Evolutionary conservation across 2,888 invertebrate genomes (phyloP).

Genomic region (Coleophora deauratella): DNA sequence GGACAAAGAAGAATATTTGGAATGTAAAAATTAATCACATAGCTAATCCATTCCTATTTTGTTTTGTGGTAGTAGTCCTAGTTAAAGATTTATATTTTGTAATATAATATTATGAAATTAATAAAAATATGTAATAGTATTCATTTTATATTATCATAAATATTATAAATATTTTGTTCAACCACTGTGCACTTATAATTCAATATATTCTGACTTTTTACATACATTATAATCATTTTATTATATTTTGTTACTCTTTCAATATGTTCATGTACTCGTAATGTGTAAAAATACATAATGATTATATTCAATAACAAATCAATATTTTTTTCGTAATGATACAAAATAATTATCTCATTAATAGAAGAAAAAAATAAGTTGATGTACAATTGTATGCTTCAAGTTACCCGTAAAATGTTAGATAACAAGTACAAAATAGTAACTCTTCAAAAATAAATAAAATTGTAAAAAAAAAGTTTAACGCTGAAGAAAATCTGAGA

Average conservation of each 20-base stretch:
- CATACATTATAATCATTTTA: slow-evolving; percentile 46
- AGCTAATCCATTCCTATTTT: no score
- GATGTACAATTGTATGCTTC: slow-evolving; percentile 45
- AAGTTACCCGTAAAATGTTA: slow-evolving; percentile 42
- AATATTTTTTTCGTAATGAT: slow-evolving; percentile 52
- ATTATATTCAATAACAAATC: slow-evolving; percentile 53
- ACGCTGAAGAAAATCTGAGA: slow-evolving; percentile 5
- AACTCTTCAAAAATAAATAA: slow-evolving; percentile 41
- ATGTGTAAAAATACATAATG: slow-evolving; percentile 71
- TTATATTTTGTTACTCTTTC: slow-evolving; percentile 56
- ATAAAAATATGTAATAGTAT: no score
- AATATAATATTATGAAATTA: no score
- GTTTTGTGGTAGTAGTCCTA: no score
- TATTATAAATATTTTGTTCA: no score
- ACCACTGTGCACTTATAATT: no score
- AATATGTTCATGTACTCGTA: slow-evolving; percentile 66
- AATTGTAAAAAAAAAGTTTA: slow-evolving; percentile 19
- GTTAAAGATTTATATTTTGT: no score
- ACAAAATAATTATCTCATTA: slow-evolving; percentile 66
- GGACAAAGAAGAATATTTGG: no score
- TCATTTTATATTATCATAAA: no score
- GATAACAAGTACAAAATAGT: slow-evolving; percentile 60
- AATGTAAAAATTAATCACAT: no score
- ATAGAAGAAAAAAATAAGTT: slow-evolving; percentile 49
- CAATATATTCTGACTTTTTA: slow-evolving; percentile 23